Base-by-base conservation (phyloP, 2,888 invertebrate species). In the Sympetrum striolatum region DNA sequence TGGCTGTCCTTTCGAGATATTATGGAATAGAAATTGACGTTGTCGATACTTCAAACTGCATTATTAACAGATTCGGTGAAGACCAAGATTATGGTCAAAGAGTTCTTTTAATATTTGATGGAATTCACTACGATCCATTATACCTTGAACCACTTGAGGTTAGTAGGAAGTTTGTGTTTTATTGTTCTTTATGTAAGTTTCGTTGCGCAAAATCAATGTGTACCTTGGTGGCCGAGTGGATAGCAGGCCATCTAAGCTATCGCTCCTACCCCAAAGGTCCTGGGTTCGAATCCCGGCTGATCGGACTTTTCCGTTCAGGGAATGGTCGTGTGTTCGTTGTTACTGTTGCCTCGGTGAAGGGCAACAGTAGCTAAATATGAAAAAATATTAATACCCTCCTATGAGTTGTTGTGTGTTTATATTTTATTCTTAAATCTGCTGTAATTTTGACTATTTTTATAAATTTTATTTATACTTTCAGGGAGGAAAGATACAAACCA, bases 91-190 rank as follows among this genome's bases (percentile, higher is more conserved):
- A 97, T 93, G 95, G 96, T 2, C 95, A 97, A 91, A 94, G 98
- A 92, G 98, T 98, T 5, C 97, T 98, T 93, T 94, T 99, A 8
- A 95, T 99, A 90, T 99, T 98, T 93, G 98, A 99, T 94, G 99
- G 99, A 31, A 98, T 99, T 90, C 99, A 99, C 94, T 99, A 99
- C 93, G 99, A 99, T 94, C 98, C 99, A 0, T 94, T 99, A 18
- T 97, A 97, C 93, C 95, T 98, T 94, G 98, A 98, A 94, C 96
- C 97, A 5, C 94, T 95, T 58, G 95, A 96, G 93, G 97, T 97
- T 94, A 96, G 96, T 95, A 12, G 22, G 12, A 22, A 81, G 18
- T 6, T 39, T 39, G 18, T 81, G 44, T 8, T 58, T 25, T 25
- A 44, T 37, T 31, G 39, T 48, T 44, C n/a, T 0, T 39, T 8